phyloP scores from a whole-genome alignment of 2,113 vertebrate genomes.

The Larimichthys crocea region DNA sequence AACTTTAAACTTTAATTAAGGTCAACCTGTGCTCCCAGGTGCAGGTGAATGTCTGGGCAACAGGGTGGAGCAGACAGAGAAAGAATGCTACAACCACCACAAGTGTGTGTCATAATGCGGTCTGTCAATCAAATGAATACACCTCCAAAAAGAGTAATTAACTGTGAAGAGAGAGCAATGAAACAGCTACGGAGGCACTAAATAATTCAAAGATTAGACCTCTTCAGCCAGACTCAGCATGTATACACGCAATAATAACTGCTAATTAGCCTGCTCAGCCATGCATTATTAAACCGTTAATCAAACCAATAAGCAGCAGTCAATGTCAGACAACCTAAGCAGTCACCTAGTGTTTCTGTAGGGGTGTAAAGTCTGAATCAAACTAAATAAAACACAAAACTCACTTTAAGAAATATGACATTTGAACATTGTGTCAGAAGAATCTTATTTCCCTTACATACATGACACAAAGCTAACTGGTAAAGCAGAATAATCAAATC shows the following conservation, averaged over 20 bases:
- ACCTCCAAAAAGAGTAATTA: neutral
- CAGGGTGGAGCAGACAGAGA: neutral
- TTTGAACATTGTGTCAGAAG: too few species aligned
- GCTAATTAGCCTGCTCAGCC: too few species aligned
- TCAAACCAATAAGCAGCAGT: too few species aligned
- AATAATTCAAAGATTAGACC: neutral
- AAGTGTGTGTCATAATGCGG: neutral
- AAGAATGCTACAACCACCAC: neutral
- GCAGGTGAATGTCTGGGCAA: neutral
- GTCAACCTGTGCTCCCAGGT: neutral
- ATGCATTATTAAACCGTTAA: too few species aligned
- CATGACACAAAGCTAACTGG: too few species aligned
- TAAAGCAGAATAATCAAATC: too few species aligned
- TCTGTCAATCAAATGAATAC: constrained; percentile 24
- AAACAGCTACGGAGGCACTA: neutral
- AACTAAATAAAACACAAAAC: too few species aligned
- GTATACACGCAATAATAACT: neutral
- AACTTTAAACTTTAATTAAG: neutral
- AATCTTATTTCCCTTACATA: too few species aligned
- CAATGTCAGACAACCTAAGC: too few species aligned
- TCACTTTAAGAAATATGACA: too few species aligned
- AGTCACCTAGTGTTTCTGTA: too few species aligned
- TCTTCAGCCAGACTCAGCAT: neutral
- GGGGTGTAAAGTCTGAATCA: too few species aligned
- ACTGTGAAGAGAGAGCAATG: neutral